phyloP scores from a whole-genome alignment of 2,888 invertebrate species.

The Sinopyrophorus schimmeli region DNA sequence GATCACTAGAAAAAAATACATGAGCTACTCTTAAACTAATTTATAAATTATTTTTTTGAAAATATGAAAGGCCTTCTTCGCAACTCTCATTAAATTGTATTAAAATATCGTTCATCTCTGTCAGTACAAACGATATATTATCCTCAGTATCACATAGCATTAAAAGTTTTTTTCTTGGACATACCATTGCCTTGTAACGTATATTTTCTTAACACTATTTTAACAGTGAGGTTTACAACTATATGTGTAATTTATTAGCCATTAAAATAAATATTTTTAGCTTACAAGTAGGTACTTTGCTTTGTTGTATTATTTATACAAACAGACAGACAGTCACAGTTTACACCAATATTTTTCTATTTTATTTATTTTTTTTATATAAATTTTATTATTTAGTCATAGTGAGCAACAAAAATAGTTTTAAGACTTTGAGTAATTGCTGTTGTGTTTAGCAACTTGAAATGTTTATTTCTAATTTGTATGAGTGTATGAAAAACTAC shows the following conservation, averaged over 20 bases:
- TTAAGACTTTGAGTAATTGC: no score
- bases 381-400: neutral
- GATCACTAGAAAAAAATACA: neutral
- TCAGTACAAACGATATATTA: constrained; percentile 33
- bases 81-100: constrained; percentile 32
- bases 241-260: constrained; percentile 27
- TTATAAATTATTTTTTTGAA: no score
- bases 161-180: constrained; percentile 28
- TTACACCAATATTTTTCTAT: constrained; percentile 17
- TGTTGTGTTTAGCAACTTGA: no score
- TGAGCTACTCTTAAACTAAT: neutral
- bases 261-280: constrained; percentile 27
- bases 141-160: constrained; percentile 34
- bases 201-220: constrained; percentile 27
- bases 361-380: constrained; percentile 10
- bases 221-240: constrained; percentile 28
- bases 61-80: constrained; percentile 27
- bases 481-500: no score
- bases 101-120: constrained; percentile 32
- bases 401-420: constrained; percentile 17
- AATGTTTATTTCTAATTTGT: no score
- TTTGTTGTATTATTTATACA: constrained; percentile 21
- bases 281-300: constrained; percentile 24
- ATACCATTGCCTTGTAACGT: constrained; percentile 29
- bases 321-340: constrained; percentile 21